Evolutionary conservation across 2,888 invertebrate genomes (phyloP).

Genomic region (Orthosia gothica): DNA sequence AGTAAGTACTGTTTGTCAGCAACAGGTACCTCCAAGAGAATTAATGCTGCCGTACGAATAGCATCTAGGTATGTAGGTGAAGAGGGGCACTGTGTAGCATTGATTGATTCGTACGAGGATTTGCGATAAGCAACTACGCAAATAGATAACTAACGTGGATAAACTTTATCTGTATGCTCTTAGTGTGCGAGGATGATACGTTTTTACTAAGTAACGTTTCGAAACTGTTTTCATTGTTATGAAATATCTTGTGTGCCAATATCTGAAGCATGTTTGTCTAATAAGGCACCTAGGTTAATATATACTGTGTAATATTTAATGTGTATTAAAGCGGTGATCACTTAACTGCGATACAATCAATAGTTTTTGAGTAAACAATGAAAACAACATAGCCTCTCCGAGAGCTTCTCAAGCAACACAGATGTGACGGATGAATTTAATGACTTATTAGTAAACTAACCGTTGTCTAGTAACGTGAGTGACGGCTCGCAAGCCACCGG

Average conservation of each 20-base stretch:
- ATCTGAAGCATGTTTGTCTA: neutral
- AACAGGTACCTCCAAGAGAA: constrained; percentile 59
- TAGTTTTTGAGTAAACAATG: constrained; percentile 3
- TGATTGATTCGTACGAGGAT: constrained; percentile 52
- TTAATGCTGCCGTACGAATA: constrained; percentile 34
- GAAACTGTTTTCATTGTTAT: constrained; percentile 13
- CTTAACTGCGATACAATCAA: constrained; percentile 5
- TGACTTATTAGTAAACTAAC: constrained; percentile 74
- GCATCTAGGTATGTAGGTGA: constrained; percentile 39
- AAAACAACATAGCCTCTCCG: constrained; percentile 5
- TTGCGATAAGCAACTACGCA: constrained; percentile 57
- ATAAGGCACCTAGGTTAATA: neutral
- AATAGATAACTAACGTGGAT: constrained; percentile 58
- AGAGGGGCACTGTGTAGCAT: constrained; percentile 32
- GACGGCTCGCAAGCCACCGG: constrained; percentile 85
- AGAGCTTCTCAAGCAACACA: neutral
- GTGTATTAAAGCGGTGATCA: neutral
- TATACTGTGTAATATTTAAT: neutral
- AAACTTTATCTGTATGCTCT: constrained; percentile 50
- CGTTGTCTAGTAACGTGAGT: constrained; percentile 82
- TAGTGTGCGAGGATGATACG: constrained; percentile 6
- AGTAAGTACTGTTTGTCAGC: constrained; percentile 66
- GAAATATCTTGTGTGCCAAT: constrained; percentile 25
- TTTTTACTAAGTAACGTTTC: constrained; percentile 8
- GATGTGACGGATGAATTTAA: constrained; percentile 18